These are phyloP conservation scores for honey bee (Apis mellifera) DNA, from an alignment of 1,140 invertebrate species.

Conservation along the genomic window Amel_HAv3.1 CM009933.2:10171001-10171500, in stretches of 20 bases:
- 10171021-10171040: conserved; percentile 14
- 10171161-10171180: conserved; percentile 58
- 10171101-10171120: conserved; percentile 50
- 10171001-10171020: conserved; percentile 16
- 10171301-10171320: conserved; percentile 46
- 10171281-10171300: conserved; percentile 31
- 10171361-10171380: conserved; percentile 48
- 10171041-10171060: conserved; percentile 22
- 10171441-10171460: conserved; percentile 17
- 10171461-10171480: conserved; percentile 15
- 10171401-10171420: conserved; percentile 43
- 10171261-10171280: conserved; percentile 21
- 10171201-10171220: conserved; percentile 36
- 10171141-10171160: conserved; percentile 53
- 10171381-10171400: conserved; percentile 39
- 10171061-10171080: conserved; percentile 43
- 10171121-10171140: conserved; percentile 65
- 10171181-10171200: conserved; percentile 58
- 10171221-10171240: conserved; percentile 13
- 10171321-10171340: conserved; percentile 42
- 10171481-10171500: background rate
- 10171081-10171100: conserved; percentile 52
- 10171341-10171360: conserved; percentile 51
- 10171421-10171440: conserved; percentile 47
- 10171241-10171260: conserved; percentile 24